Conservation (phyloP, 2,888 invertebrate species). For the Tineola bisselliella region DNA sequence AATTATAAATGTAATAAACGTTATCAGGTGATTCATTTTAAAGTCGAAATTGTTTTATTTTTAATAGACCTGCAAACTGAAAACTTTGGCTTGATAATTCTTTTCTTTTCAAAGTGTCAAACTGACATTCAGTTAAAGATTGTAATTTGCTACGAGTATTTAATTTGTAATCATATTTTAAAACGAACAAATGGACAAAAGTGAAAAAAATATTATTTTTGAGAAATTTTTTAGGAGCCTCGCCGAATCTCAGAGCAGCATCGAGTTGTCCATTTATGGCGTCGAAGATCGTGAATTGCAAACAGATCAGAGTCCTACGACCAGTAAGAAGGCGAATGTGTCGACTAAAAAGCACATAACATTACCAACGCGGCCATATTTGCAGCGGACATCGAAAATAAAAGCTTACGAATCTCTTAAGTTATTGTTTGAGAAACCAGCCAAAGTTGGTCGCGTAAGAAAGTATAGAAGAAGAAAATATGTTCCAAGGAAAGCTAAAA, state of each 20-base stretch:
- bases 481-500: background rate
- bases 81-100: too few species aligned
- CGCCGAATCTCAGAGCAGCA: background rate
- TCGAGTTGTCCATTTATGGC: background rate
- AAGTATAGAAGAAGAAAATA: background rate
- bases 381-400: background rate
- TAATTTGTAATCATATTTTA: background rate
- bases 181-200: background rate
- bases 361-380: background rate
- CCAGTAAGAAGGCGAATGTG: background rate
- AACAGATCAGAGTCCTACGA: background rate
- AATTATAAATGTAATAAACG: too few species aligned
- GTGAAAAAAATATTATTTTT: background rate
- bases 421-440: background rate
- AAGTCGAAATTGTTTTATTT: too few species aligned
- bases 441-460: background rate
- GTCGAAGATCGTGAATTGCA: background rate
- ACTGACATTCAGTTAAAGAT: background rate
- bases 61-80: too few species aligned
- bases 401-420: background rate
- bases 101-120: too few species aligned
- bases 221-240: background rate
- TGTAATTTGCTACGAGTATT: background rate
- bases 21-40: too few species aligned
- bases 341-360: background rate